Base-by-base conservation (phyloP, 2,797 vertebrate genomes). In the Eulemur coronatus region DNA sequence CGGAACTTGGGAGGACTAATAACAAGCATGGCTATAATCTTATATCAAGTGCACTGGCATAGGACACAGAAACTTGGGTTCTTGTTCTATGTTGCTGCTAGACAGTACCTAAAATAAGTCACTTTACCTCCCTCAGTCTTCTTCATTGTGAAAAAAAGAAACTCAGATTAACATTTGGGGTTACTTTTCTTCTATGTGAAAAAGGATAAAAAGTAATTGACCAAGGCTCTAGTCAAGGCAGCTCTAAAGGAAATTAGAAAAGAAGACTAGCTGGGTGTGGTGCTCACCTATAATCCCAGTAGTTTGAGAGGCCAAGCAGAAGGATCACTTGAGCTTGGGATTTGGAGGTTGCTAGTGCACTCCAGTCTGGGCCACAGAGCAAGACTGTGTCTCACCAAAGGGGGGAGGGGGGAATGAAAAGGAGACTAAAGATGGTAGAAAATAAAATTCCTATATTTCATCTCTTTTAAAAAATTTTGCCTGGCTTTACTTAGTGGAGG, bases 171-270 rank as follows among this genome's bases (percentile, higher is more conserved):
- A 26, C 80, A 86, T 84, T 69, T 73, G 33, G 35, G 38, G 55
- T 67, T 76, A 70, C 20, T 90, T 70, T 92, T 84, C 46, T 67
- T 95, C 52, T 88, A 94, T 69, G 55, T 93, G 46, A 65, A 76
- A 76, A 96, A 70, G 35, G 61, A 90, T 70, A 73, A 81, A 86
- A 84, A 95, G 55, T 70, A 92, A 79, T 7, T 48, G 76, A 76
- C 8, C 48, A 73, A 79, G 57, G 28, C 48, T 65, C 61, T 52
- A 93, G 69, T 89, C 14, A 78, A 28, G 63, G 43, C 2, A 41
- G 35, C 22, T 59, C n/a, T 67, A 43, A 93, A 33, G 48, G 26
- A 86, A 91, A 69, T 65, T 13, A 82, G 22, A 14, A 82, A 80
- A 88, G 63, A 22, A 50, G 55, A 80, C 43, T 18, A 43, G 33